Percentiles rank a stretch among this genome's conserved stretches.
phyloP scores from a whole-genome alignment of 2,113 vertebrate species.

The Todiramphus chloris region DNA sequence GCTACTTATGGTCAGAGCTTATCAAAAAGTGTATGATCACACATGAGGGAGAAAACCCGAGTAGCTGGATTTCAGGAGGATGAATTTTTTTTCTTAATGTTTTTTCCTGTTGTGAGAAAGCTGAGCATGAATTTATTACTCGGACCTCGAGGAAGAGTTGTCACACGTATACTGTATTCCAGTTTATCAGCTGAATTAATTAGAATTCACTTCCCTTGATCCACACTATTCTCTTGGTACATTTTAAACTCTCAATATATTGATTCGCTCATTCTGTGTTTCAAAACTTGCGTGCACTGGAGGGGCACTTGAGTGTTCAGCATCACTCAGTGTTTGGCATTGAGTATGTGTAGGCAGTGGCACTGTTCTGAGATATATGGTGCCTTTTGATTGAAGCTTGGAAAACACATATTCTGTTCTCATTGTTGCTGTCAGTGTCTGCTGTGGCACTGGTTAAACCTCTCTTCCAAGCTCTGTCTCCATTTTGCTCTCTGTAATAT shows the following conservation, averaged over 20 bases:
- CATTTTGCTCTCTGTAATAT: neutral
- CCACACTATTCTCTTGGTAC: neutral
- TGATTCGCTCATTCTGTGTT: neutral
- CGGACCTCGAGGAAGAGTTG: neutral
- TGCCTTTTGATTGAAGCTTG: neutral
- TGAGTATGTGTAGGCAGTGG: neutral
- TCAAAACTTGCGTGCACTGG: neutral
- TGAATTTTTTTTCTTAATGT: neutral
- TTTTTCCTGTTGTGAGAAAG: neutral
- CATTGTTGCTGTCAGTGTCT: neutral
- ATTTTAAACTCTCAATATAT: neutral
- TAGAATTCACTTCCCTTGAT: neutral
- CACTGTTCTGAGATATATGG: neutral
- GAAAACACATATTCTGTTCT: neutral
- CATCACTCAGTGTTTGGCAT: neutral
- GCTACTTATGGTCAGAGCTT: constrained; percentile 37
- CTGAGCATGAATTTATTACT: neutral
- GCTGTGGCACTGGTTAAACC: neutral
- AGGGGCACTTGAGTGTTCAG: neutral
- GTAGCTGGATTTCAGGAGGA: neutral
- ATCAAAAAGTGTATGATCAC: constrained; percentile 13
- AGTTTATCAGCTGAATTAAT: neutral
- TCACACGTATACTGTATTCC: neutral
- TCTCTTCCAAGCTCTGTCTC: neutral
- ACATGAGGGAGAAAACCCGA: neutral